Percentiles rank a stretch among this genome's conserved stretches.
These are phyloP conservation scores for Brenthis ino DNA, from an alignment of 2,888 invertebrate genomes.

Conservation along the genomic window DNA sequence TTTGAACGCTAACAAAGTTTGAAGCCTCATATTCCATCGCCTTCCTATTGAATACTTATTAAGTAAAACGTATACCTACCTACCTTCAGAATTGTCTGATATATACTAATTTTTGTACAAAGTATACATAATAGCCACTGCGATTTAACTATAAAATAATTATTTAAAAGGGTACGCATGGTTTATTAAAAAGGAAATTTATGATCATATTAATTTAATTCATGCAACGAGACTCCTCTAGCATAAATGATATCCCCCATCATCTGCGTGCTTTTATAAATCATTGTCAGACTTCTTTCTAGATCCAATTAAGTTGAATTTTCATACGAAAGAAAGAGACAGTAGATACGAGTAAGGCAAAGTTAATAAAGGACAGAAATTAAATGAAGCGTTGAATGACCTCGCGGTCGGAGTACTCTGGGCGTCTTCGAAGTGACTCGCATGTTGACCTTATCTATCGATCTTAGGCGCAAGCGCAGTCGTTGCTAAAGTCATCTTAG, in stretches of 20 bases:
- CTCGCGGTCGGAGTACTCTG: constrained; percentile 63
- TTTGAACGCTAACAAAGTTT: constrained; percentile 42
- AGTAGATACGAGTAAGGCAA: constrained; percentile 45
- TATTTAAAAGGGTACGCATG: background rate
- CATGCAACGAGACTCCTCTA: constrained; percentile 49
- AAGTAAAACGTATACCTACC: background rate
- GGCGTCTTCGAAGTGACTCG: constrained; percentile 50
- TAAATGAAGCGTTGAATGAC: constrained; percentile 72
- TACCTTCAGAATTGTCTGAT: background rate
- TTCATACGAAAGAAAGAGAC: constrained; percentile 60
- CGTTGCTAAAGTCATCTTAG: constrained; percentile 45
- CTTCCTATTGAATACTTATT: constrained; percentile 43
- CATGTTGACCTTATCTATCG: constrained; percentile 65
- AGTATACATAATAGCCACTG: no score
- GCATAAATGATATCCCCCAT: constrained; percentile 53
- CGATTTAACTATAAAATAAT: background rate
- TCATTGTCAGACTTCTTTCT: constrained; percentile 61
- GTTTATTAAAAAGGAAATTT: constrained; percentile 34
- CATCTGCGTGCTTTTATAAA: constrained; percentile 61
- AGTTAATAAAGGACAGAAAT: constrained; percentile 69
- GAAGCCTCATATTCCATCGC: constrained; percentile 42
- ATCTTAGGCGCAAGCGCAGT: constrained; percentile 71
- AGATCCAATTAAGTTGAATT: constrained; percentile 60
- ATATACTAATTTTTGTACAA: background rate
- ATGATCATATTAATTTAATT: constrained; percentile 65